Evolutionary conservation across 1,140 invertebrate species (phyloP).

Genomic region (Dendroctonus ponderosae): DNA sequence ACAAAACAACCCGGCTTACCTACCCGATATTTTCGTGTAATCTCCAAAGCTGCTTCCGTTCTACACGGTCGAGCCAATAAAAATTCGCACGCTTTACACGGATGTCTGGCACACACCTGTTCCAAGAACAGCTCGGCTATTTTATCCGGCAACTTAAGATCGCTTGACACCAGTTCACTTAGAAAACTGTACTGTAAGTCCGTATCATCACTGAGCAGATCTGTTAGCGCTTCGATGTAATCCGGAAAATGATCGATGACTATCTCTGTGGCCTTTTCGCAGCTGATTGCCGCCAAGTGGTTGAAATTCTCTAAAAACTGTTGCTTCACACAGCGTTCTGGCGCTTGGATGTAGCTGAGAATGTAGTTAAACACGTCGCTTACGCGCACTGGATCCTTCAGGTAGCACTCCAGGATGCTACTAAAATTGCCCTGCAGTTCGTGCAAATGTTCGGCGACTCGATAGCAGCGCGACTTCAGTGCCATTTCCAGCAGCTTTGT

Average conservation of each 20-base stretch:
- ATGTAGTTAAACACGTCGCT: slow-evolving; percentile 75
- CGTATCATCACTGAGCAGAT: slow-evolving; percentile 51
- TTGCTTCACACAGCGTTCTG: slow-evolving; percentile 51
- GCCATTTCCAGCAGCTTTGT: slow-evolving; percentile 51
- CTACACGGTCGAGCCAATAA: slow-evolving; percentile 43
- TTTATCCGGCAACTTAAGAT: slow-evolving; percentile 54
- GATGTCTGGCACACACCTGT: slow-evolving; percentile 62
- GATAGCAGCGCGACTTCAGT: slow-evolving; percentile 51
- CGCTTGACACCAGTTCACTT: slow-evolving; percentile 60
- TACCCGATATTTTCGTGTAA: slow-evolving; percentile 48
- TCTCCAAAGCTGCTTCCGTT: slow-evolving; percentile 50
- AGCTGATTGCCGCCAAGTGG: slow-evolving; percentile 50
- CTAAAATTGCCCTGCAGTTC: slow-evolving; percentile 51
- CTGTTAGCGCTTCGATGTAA: slow-evolving; percentile 54
- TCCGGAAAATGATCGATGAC: slow-evolving; percentile 55
- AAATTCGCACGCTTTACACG: slow-evolving; percentile 50
- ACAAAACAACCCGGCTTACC: not conserved
- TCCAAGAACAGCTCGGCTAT: slow-evolving; percentile 65
- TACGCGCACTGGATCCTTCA: slow-evolving; percentile 59
- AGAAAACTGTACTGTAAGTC: slow-evolving; percentile 61
- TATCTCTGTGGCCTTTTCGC: slow-evolving; percentile 55
- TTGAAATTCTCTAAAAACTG: slow-evolving; percentile 53
- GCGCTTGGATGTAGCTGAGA: slow-evolving; percentile 62
- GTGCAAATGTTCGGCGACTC: slow-evolving; percentile 53
- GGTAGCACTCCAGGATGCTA: slow-evolving; percentile 54